Conservation (phyloP, 2,888 invertebrate species). For the Drosophila kanekoi region DNA sequence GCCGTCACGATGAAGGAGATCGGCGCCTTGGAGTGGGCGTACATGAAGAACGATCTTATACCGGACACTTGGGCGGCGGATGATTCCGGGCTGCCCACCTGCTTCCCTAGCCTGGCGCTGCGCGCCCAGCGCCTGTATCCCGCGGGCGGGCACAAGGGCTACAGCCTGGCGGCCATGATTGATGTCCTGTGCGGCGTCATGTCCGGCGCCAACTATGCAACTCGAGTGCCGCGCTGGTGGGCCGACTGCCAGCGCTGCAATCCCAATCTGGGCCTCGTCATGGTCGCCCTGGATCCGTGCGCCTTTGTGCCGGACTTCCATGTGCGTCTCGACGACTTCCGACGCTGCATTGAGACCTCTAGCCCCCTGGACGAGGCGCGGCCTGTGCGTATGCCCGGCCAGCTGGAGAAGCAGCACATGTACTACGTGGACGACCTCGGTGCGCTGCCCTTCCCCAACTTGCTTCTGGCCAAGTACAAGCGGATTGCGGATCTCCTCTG, state of each 20-base stretch:
- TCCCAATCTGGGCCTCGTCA: constrained; percentile 50
- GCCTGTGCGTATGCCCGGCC: constrained; percentile 44
- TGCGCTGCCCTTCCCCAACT: constrained; percentile 52
- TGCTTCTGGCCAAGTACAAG: constrained; percentile 35
- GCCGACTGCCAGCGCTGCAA: background rate
- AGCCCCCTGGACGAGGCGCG: background rate
- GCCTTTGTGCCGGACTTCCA: constrained; percentile 52
- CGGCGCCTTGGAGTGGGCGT: constrained; percentile 54
- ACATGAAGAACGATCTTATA: constrained; percentile 33
- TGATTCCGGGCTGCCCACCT: constrained; percentile 46
- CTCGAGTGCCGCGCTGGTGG: constrained; percentile 35
- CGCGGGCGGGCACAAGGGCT: constrained; percentile 53
- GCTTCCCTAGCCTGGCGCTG: constrained; percentile 44
- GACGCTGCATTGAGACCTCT: constrained; percentile 26
- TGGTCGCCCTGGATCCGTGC: constrained; percentile 56
- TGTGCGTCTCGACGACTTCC: constrained; percentile 55
- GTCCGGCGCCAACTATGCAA: constrained; percentile 57
- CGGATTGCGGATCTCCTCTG: constrained; percentile 34
- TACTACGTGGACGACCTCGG: constrained; percentile 44
- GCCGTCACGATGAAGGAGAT: constrained; percentile 42
- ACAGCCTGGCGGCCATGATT: constrained; percentile 50
- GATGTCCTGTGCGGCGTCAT: constrained; percentile 60
- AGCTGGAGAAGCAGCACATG: constrained; percentile 48
- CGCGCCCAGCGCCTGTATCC: constrained; percentile 43
- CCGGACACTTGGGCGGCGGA: constrained; percentile 56